Base-by-base conservation (phyloP, 2,113 vertebrate genomes). In the Corythornis cristatus region DNA sequence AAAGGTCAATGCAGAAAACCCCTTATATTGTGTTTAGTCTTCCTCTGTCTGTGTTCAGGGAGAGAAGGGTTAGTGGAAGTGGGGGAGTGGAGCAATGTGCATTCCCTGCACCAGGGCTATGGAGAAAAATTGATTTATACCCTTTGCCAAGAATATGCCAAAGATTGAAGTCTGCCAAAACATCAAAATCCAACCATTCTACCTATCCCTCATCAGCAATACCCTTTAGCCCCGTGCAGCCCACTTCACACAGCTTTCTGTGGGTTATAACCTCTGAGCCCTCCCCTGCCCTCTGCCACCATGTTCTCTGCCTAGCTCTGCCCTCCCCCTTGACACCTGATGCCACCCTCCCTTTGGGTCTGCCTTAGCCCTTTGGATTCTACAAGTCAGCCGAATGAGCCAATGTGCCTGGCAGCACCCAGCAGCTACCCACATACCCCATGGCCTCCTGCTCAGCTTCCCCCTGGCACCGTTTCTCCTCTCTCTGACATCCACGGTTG, bases 141-240 rank as follows among this genome's bases (percentile, higher is more conserved):
- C 11, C 31, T 83, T 80, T 79, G 35, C 48, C 71, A 68, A 87
- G 57, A 82, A 22, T 15, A 12, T 1, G 4, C 26, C 3, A 9
- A 48, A 54, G 43, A 77, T 4, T 33, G 31, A 60, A 67, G 71
- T 81, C 48, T 88, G n/a, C 51, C 80, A 83, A 43, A 31, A 35
- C 15, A 11, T 25, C 68, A 13, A 73, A 88, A 62, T 14, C 3
- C 2, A 67, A 6, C 9, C 29, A 51, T 19, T 57, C 48, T 74
- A 6, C 6, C 12, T 37, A 3, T 33, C 53, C 22, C 14, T 85
- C 42, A 19, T 37, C 61, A 75, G 50, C 35, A 61, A 28, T 68
- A 29, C n/a, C n/a, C n/a, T 19, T 77, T 77, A 88, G 15, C 62
- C 25, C 0, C 0, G 25, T 0, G 9, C 54, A 70, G n/a, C 51